phyloP scores from a whole-genome alignment of 2,113 vertebrate genomes.

The Manacus vitellinus region DNA sequence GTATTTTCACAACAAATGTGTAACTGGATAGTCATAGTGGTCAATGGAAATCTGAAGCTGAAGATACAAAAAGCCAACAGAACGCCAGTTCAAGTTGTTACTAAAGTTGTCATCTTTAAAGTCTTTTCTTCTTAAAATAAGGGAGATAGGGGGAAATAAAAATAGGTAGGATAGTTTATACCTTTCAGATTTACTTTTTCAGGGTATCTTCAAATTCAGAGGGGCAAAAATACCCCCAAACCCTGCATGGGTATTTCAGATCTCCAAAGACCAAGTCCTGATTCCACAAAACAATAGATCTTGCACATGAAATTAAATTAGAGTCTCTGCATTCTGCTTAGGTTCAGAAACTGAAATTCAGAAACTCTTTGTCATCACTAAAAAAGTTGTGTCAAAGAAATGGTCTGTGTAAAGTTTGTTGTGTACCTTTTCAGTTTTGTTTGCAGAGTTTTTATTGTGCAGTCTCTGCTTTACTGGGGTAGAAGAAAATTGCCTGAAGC shows the following conservation, averaged over 20 bases:
- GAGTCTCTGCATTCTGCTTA: neutral
- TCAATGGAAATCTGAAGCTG: neutral
- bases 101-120: neutral
- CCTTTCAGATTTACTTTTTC: neutral
- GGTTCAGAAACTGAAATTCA: neutral
- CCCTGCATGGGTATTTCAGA: neutral
- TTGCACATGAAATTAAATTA: neutral
- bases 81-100: neutral
- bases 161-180: neutral
- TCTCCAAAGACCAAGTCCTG: neutral
- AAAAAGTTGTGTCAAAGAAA: neutral
- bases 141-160: neutral
- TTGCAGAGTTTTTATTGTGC: neutral
- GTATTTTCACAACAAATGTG: neutral
- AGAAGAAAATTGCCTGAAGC: neutral
- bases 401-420: neutral
- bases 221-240: neutral
- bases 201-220: neutral
- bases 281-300: neutral
- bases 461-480: neutral
- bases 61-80: neutral
- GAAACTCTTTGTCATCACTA: neutral
- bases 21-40: neutral
- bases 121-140: neutral
- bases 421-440: neutral